These are phyloP conservation scores for Megalops atlanticus DNA, from an alignment of 2,113 vertebrate genomes.

Conservation along the genomic window DNA sequence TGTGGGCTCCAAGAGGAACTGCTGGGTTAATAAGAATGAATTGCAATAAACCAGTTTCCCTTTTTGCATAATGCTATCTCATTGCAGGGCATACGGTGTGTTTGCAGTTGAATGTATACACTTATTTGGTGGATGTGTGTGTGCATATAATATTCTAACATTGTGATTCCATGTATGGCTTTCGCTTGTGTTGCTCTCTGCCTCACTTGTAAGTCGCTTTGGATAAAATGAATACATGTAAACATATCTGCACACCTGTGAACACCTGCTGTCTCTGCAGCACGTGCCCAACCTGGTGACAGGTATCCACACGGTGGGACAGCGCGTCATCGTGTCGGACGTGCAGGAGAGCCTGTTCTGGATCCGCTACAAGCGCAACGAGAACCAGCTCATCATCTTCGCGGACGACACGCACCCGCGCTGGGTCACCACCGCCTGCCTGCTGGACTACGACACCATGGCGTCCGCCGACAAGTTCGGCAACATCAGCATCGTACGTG, in stretches of 20 bases:
- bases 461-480: constrained; percentile 97
- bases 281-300: constrained; percentile 95
- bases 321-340: constrained; percentile 90
- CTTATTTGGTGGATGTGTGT: background rate
- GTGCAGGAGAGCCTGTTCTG: constrained; percentile 98
- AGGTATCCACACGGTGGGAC: constrained; percentile 91
- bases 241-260: background rate
- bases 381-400: constrained; percentile 98
- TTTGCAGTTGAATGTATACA: too few relatives aligned
- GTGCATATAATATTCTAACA: too few relatives aligned
- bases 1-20: too few relatives aligned
- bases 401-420: constrained; percentile 95
- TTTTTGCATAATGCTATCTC: too few relatives aligned
- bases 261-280: constrained; percentile 56
- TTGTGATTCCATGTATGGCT: too few relatives aligned
- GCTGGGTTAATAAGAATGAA: too few relatives aligned
- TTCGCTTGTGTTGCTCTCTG: too few relatives aligned
- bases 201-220: too few relatives aligned
- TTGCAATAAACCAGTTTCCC: too few relatives aligned
- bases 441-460: constrained; percentile 96
- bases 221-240: too few relatives aligned
- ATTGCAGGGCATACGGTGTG: too few relatives aligned
- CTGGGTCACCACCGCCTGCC: constrained; percentile 93
- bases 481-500: constrained; percentile 90
- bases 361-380: constrained; percentile 94